Evolutionary conservation across 2,113 vertebrate genomes (phyloP).

Genomic region (Fukomys damarensis): DNA sequence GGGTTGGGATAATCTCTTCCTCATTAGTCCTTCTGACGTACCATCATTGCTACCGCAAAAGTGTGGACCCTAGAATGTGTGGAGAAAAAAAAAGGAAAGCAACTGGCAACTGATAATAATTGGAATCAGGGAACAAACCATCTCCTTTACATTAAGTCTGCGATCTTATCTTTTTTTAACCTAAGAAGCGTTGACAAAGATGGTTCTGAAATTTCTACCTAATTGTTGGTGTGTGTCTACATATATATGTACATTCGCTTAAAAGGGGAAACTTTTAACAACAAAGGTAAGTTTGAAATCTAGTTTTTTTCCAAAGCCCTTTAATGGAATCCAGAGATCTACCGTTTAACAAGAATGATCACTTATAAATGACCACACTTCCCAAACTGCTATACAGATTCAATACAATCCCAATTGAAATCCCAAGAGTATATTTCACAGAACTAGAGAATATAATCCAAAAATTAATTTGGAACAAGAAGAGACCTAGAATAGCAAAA

Average conservation of each 20-base stretch:
- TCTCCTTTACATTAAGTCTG: neutral
- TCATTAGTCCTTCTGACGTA: neutral
- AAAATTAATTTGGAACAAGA: no score
- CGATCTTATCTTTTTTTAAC: neutral
- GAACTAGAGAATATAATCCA: no score
- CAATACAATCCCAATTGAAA: no score
- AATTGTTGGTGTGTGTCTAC: neutral
- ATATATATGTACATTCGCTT: neutral
- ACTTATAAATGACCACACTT: no score
- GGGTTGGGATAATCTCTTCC: neutral
- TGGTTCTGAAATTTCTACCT: neutral
- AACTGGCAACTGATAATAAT: neutral
- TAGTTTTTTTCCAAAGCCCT: neutral
- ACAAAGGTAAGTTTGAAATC: conserved; percentile 3
- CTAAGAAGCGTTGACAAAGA: neutral
- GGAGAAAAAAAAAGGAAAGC: neutral
- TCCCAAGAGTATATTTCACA: no score
- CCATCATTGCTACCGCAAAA: neutral
- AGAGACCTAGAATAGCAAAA: no score
- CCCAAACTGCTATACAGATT: no score
- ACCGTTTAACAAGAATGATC: neutral
- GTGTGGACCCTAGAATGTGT: neutral
- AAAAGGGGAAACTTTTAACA: neutral
- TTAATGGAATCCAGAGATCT: neutral
- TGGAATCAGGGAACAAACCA: neutral